These are phyloP conservation scores for Eubucco bourcierii DNA, from an alignment of 2,113 vertebrate species.

Conservation along the genomic window DNA sequence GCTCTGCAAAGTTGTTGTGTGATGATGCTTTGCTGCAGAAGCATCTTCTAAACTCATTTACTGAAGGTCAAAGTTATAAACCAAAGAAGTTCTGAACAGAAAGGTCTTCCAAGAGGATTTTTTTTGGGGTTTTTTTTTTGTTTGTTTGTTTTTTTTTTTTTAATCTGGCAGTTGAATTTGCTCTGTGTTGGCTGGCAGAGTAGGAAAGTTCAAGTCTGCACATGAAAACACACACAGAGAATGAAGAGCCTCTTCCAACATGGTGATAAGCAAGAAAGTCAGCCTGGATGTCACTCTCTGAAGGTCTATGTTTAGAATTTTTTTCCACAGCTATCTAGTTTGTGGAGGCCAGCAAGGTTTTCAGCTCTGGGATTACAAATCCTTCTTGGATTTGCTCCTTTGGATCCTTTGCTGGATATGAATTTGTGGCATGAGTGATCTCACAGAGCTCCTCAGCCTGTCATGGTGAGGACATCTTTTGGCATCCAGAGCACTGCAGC, in stretches of 20 bases:
- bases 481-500: no score
- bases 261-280: neutral
- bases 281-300: no score
- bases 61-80: neutral
- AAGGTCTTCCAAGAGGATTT: neutral
- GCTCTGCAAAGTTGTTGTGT: neutral
- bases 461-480: rapidly evolving
- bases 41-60: neutral
- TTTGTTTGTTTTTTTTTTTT: neutral
- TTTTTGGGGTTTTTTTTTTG: neutral
- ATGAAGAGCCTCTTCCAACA: neutral
- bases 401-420: neutral
- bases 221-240: neutral
- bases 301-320: neutral
- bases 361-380: neutral
- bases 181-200: neutral
- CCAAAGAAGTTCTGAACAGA: neutral
- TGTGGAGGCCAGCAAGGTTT: neutral
- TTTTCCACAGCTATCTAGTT: neutral
- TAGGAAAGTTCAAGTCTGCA: neutral
- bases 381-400: neutral
- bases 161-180: neutral
- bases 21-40: neutral
- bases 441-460: neutral
- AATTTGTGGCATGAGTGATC: neutral